phyloP scores from a whole-genome alignment of 2,113 vertebrate species.

The Malaclemys terrapin region DNA sequence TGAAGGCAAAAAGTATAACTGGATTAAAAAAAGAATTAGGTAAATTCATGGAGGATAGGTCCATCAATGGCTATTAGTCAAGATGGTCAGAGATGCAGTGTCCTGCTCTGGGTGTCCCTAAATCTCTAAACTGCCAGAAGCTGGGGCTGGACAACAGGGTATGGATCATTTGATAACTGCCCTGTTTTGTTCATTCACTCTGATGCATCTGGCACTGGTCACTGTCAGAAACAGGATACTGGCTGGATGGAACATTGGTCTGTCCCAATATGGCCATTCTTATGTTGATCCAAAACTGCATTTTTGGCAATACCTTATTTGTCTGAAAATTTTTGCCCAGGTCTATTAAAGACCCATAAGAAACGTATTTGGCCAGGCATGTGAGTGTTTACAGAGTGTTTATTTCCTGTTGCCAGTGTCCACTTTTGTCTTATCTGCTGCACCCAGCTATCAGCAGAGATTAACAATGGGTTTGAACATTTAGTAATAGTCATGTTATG shows the following conservation, averaged over 20 bases:
- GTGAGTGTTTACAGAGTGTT: neutral
- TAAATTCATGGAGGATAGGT: too few relatives aligned
- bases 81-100: neutral
- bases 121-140: neutral
- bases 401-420: neutral
- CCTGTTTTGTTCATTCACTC: neutral
- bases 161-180: neutral
- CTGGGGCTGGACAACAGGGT: neutral
- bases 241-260: neutral
- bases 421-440: conserved; percentile 43
- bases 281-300: neutral
- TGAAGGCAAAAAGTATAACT: too few relatives aligned
- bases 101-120: neutral
- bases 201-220: neutral
- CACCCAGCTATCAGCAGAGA: neutral
- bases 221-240: neutral
- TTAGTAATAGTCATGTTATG: neutral
- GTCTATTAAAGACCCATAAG: conserved; percentile 19
- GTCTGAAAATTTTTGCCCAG: neutral
- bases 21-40: too few relatives aligned
- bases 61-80: neutral
- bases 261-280: neutral
- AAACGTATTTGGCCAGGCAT: neutral
- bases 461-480: neutral
- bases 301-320: neutral